Base-by-base conservation (phyloP, 2,113 vertebrate genomes). In the Eolophus roseicapilla region DNA sequence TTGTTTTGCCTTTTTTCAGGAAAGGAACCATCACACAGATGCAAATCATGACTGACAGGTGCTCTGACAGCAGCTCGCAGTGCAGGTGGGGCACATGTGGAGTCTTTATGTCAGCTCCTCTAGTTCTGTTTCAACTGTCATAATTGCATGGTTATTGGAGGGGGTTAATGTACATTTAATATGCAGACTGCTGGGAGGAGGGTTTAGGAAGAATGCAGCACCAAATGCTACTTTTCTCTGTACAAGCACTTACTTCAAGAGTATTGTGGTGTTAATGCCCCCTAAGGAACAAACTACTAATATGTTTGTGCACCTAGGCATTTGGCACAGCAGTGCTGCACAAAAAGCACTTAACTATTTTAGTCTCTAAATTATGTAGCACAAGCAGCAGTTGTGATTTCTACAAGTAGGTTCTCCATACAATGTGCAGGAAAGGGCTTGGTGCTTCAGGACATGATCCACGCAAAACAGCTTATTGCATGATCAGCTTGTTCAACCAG, bases 131-230 rank as follows among this genome's bases (percentile, higher is more conserved):
- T 86, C 68, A 82, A 6, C 52, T 85, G 70, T 57, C 59, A 20
- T 25, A 69, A 82, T 17, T 57, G 11, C 37, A 59, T 31, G n/a
- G 43, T n/a, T 80, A 64, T 14, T 37, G 28, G 8, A 25, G 9
- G 20, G 50, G 52, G 49, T 60, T 89, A 79, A 91, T 57, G 63
- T n/a, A 53, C 52, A 53, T 81, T 77, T 92, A 62, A 70, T 70
- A 74, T 25, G 59, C 37, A 77, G 60, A 21, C 71, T 77, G 68
- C 71, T 83, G 59, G 13, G 67, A 88, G 31, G 63, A 70, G 46
- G 49, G 13, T 28, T 86, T 74, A 68, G 31, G 53, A 88, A 70
- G 53, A 65, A 88, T 77, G 27, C 2, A 53, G 19, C 41, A 88
- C 39, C 75, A 88, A 92, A 73, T 0, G 1, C 24, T 70, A 10